These are phyloP conservation scores for Lottia gigantea DNA, from an alignment of 2,888 invertebrate genomes.

Conservation along the genomic window DNA sequence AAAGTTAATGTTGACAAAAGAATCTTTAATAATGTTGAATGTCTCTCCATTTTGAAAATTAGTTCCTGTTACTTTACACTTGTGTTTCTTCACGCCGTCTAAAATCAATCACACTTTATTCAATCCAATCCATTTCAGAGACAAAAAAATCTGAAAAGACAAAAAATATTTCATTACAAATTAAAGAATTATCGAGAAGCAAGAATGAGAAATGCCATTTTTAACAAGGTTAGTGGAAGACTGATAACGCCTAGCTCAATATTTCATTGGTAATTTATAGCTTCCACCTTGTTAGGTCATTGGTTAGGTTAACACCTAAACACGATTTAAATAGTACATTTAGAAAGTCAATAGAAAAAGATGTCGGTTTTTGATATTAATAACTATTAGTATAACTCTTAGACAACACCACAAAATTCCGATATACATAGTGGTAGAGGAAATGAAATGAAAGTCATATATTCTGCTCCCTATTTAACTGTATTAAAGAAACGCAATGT, in stretches of 20 bases:
- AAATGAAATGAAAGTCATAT: too few relatives aligned
- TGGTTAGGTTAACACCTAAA: background rate
- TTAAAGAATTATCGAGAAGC: background rate
- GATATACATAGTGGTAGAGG: too few relatives aligned
- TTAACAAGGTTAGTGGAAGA: background rate
- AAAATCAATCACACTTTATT: conserved; percentile 6
- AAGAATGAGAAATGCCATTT: too few relatives aligned
- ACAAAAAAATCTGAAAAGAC: background rate
- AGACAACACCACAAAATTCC: too few relatives aligned
- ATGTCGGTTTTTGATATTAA: too few relatives aligned
- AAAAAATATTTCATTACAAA: conserved; percentile 3
- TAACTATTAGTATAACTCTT: too few relatives aligned
- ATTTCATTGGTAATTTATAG: background rate
- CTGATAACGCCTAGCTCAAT: background rate
- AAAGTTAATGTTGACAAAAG: background rate
- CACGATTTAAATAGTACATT: background rate
- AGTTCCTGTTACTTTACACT: background rate
- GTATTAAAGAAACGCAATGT: too few relatives aligned
- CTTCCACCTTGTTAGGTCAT: too few relatives aligned
- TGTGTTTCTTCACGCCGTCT: background rate
- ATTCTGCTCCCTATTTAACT: too few relatives aligned
- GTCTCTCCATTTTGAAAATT: conserved; percentile 2
- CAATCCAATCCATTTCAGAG: background rate
- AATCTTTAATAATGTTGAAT: background rate
- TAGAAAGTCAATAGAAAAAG: too few relatives aligned